Percentiles rank a stretch among this genome's conserved stretches.
phyloP scores from a whole-genome alignment of 2,113 vertebrate genomes.

The Callopanchax toddi region DNA sequence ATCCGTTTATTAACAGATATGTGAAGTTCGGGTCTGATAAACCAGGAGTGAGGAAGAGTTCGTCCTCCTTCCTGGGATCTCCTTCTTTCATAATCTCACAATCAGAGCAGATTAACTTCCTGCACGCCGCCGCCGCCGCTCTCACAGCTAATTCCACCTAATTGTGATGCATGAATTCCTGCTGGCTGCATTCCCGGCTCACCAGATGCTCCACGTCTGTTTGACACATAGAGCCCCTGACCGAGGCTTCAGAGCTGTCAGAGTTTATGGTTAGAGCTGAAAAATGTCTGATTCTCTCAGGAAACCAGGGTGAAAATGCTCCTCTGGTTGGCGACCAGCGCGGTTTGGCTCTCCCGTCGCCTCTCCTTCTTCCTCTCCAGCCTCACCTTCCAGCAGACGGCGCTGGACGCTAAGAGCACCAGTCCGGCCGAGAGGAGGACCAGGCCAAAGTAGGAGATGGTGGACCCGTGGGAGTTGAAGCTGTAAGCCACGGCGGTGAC shows the following conservation, averaged over 20 bases:
- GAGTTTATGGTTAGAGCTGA: constrained; percentile 30
- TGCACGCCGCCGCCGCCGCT: constrained; percentile 20
- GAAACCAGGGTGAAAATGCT: constrained; percentile 74
- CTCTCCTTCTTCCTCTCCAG: constrained; percentile 88
- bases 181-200: constrained; percentile 61
- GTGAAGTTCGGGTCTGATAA: constrained; percentile 26
- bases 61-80: constrained; percentile 10
- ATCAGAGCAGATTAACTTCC: constrained; percentile 73
- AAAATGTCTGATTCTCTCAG: constrained; percentile 32
- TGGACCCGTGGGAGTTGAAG: constrained; percentile 97
- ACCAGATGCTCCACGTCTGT: constrained; percentile 55
- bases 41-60: constrained; percentile 49
- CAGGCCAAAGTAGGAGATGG: constrained; percentile 94
- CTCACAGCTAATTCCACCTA: constrained; percentile 62
- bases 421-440: constrained; percentile 89
- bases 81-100: constrained; percentile 32
- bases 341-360: constrained; percentile 93
- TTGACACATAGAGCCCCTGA: constrained; percentile 46
- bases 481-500: constrained; percentile 95
- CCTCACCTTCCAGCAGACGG: constrained; percentile 89
- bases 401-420: constrained; percentile 86
- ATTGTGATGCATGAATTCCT: constrained; percentile 65
- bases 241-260: constrained; percentile 48
- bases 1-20: constrained; percentile 26
- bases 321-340: constrained; percentile 86